Base-by-base conservation (phyloP, 2,797 vertebrate species). In the Numenius phaeopus region DNA sequence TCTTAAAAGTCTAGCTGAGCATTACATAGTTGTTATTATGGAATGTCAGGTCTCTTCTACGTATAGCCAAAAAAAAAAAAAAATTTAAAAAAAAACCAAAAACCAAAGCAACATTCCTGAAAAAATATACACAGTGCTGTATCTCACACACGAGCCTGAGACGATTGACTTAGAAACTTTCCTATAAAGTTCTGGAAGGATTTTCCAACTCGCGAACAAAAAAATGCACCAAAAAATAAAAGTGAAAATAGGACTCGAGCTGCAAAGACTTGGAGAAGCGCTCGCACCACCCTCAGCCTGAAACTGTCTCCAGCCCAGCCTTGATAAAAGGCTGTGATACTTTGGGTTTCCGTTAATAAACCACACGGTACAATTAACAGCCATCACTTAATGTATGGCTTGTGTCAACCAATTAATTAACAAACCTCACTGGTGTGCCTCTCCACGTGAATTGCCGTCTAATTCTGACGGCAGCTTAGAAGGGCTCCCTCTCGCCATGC, bases 131-230 rank as follows among this genome's bases (percentile, higher is more conserved):
- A 97, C 82, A 96, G 96, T 97, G 97, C 97, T 93, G 57, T 87
- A 97, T 95, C 94, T 94, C 97, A 96, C 97, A 96, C 97, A 94
- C 77, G 87, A 96, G 98, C 97, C 97, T 98, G 98, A 98, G 98
- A 96, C 85, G 94, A 94, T 71, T 83, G 44, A 85, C 64, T 94
- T 90, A 92, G 22, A 83, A 97, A 94, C 26, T 66, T 95, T 96
- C 89, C 94, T 97, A 57, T 87, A 49, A 61, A 40, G 58, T 78
- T 87, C 47, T 90, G 92, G 92, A 96, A 96, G 40, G n/a, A 83
- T 96, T 96, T 84, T 85, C 84, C 96, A 96, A 75, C 86, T 89
- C 81, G 92, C 80, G 92, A 96, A 95, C 13, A 54, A 93, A 52
- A 94, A 83, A 93, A 94, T 37, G 65, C 71, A 55, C 93, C 57